Evolutionary conservation across 2,113 vertebrate genomes (phyloP), one percentile per base, ranked within the genome.

Genomic region (Pantherophis guttatus): DNA sequence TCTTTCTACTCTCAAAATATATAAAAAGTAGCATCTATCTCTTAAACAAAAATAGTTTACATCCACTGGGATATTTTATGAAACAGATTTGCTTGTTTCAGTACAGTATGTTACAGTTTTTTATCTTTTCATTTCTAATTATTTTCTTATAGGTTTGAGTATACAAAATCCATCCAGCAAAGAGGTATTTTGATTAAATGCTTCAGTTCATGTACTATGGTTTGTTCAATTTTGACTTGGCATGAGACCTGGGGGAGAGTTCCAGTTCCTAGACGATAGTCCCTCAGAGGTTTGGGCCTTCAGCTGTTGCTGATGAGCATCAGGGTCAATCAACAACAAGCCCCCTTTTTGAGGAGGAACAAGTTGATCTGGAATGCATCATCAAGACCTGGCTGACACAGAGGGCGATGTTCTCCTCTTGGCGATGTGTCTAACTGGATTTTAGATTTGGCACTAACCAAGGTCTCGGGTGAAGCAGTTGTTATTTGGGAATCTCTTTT

Each of bases 1-100:
- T 33, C 23, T 92, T 87, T 88, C 70, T 93, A 1, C 1, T 17
- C 29, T 0, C 0, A 91, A 92, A 92, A 88, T 24, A 92, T 85
- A 59, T 87, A 94, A 92, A 90, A 59, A 91, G 58, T 11, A 0
- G 93, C 29, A 23, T 8, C 19, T 44, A 23, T 6, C 19, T 57
- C 70, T n/a, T 88, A 92, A 58, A 5, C 85, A 33, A 75, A 90
- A 93, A 93, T 88, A 90, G 26, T 90, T 88, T 53, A 87, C 12
- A 29, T 65, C 53, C 91, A 88, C 91, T 89, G 75, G 91, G 87
- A 93, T 26, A 5, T 19, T 87, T 29, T 85, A 8, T 54, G n/a
- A 54, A 52, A 54, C 23, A 75, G 33, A 2, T 54, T 15, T 23
- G 0, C 29, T 44, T 81, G 3, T 39, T 81, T 44, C 75, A 81